Conservation (phyloP, 2,113 vertebrate species). For the Lepidothrix coronata region DNA sequence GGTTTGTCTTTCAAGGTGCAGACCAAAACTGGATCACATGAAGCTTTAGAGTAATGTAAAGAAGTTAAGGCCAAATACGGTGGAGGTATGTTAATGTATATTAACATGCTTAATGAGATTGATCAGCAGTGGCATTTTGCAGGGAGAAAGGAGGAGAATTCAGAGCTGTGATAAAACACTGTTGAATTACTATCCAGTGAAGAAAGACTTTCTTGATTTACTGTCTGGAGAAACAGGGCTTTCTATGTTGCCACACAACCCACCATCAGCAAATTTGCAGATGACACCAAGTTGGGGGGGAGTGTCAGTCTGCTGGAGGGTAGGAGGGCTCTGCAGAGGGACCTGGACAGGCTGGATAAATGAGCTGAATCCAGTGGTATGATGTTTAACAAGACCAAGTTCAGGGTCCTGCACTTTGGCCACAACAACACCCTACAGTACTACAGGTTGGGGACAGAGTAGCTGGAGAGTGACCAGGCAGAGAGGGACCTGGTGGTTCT, state of each 20-base stretch:
- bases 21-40: background rate
- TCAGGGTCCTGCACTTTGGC: no score
- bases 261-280: no score
- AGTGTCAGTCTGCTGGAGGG: no score
- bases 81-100: background rate
- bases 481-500: no score
- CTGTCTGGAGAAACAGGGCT: background rate
- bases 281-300: no score
- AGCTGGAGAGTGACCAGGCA: no score
- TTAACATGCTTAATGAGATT: background rate
- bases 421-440: no score
- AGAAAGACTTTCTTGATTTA: background rate
- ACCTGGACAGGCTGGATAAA: no score
- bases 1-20: background rate
- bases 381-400: no score
- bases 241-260: background rate
- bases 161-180: background rate
- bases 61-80: background rate
- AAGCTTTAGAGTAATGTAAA: background rate
- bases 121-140: background rate
- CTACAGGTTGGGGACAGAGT: no score
- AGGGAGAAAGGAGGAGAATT: background rate
- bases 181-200: background rate
- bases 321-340: no score
- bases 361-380: no score